These are phyloP conservation scores for Rhea pennata DNA, from an alignment of 2,113 vertebrate genomes.

Conservation along the genomic window DNA sequence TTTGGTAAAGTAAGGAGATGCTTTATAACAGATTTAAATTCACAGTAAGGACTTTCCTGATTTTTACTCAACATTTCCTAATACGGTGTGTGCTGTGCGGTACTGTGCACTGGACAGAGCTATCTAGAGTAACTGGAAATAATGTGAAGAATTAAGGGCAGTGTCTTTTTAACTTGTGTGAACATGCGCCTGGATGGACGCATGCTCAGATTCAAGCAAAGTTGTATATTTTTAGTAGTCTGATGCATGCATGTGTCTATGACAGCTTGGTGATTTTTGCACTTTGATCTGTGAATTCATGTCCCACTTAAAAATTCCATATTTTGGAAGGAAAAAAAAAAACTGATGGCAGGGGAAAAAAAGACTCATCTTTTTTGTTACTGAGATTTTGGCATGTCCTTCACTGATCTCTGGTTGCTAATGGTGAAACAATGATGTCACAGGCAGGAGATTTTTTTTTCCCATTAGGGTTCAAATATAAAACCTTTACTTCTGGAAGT, in stretches of 20 bases:
- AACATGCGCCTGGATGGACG: conserved; percentile 29
- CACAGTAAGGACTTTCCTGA: background rate
- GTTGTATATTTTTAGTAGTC: conserved; percentile 47
- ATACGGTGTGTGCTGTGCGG: background rate
- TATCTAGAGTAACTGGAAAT: background rate
- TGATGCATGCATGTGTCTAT: conserved; percentile 28
- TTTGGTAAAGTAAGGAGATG: background rate
- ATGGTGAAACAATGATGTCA: conserved; percentile 20
- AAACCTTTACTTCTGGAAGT: conserved; percentile 2
- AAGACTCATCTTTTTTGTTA: background rate
- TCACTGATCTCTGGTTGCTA: conserved; percentile 10
- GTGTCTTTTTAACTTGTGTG: background rate
- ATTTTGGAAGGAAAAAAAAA: conserved; percentile 26
- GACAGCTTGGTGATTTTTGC: conserved; percentile 68
- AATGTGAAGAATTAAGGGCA: conserved; percentile 6
- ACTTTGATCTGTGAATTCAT: conserved; percentile 62
- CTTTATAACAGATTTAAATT: background rate
- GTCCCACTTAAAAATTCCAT: conserved; percentile 31
- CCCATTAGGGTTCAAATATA: background rate
- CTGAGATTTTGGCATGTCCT: background rate
- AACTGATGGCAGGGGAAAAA: background rate
- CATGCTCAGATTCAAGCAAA: conserved; percentile 23
- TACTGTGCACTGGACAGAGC: background rate
- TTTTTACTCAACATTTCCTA: background rate
- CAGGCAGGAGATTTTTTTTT: conserved; percentile 17